phyloP scores from a whole-genome alignment of 2,113 vertebrate species.

The Rhabdornis inornatus region DNA sequence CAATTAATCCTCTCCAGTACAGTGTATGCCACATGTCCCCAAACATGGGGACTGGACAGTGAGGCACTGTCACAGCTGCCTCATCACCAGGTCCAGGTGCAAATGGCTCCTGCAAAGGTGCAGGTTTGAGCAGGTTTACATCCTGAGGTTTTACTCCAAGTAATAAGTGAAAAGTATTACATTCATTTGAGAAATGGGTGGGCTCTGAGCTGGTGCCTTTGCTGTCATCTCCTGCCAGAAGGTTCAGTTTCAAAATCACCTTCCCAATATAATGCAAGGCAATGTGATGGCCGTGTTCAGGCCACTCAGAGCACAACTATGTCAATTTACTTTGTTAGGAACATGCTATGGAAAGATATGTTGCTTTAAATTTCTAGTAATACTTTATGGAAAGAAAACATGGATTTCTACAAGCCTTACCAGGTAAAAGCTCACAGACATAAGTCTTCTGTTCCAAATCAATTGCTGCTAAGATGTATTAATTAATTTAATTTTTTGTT shows the following conservation, averaged over 20 bases:
- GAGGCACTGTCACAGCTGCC: background rate
- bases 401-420: background rate
- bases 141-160: background rate
- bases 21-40: rapidly evolving
- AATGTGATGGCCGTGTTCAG: background rate
- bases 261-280: background rate
- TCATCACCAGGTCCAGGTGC: background rate
- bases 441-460: background rate
- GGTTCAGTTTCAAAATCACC: background rate
- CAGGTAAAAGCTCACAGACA: background rate
- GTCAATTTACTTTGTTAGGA: background rate
- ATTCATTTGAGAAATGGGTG: background rate
- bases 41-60: background rate
- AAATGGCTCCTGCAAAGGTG: background rate
- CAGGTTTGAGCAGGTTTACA: background rate
- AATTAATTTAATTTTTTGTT: background rate
- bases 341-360: background rate
- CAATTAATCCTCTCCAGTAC: background rate
- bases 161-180: background rate
- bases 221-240: background rate
- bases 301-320: background rate
- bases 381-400: background rate
- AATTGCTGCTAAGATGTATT: background rate
- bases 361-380: background rate
- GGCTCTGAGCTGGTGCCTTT: background rate